Percentiles rank a stretch among this genome's conserved stretches.
phyloP scores from a whole-genome alignment of 92 coral and sea anemone genomes.

The Palythoa grandis region DNA sequence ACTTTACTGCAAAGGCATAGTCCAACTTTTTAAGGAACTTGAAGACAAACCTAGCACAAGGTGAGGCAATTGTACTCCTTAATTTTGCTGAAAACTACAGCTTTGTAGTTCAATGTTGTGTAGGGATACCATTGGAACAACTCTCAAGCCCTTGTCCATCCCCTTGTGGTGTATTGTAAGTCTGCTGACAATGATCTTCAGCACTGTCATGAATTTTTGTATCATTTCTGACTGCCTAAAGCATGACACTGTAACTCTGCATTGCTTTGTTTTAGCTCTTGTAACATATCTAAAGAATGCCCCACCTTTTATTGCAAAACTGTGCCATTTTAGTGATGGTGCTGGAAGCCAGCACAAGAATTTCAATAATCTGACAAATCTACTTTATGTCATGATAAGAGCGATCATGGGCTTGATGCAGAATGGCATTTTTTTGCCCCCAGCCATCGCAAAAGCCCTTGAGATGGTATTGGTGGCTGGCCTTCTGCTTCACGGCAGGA shows the following conservation, averaged over 20 bases:
- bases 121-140: constrained; percentile 36
- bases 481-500: no score
- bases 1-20: constrained; percentile 31
- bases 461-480: no score
- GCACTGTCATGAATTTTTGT: neutral
- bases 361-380: neutral
- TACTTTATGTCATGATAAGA: constrained; percentile 8
- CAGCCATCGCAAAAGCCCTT: no score
- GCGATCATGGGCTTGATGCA: constrained; percentile 9
- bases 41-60: constrained; percentile 1
- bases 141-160: constrained; percentile 21
- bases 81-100: constrained; percentile 46
- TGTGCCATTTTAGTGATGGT: constrained; percentile 28
- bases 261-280: constrained; percentile 24
- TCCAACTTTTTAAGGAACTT: constrained; percentile 14
- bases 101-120: constrained; percentile 41
- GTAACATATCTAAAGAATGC: neutral
- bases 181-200: constrained; percentile 9
- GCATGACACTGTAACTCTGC: constrained; percentile 43
- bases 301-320: neutral
- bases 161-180: constrained; percentile 21
- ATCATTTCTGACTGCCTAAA: constrained; percentile 39
- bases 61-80: constrained; percentile 7
- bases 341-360: neutral
- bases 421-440: constrained; percentile 8